phyloP scores from a whole-genome alignment of 2,797 vertebrate genomes.

The Erpetoichthys calabaricus region DNA sequence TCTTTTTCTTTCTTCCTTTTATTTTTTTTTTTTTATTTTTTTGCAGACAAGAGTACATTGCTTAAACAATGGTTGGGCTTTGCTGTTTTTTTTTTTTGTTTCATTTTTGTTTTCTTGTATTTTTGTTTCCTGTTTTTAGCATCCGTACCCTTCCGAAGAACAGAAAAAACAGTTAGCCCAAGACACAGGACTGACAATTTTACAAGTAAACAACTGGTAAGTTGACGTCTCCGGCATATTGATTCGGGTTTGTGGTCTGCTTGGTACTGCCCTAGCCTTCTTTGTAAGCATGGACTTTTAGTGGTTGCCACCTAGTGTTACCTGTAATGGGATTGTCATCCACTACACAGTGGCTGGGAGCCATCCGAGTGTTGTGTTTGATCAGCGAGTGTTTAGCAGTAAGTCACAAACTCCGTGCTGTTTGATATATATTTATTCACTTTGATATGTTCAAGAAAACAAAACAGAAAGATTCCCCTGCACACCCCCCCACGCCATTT shows the following conservation, averaged over 20 bases:
- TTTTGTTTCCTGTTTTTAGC: slow-evolving; percentile 64
- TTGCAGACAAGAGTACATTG: too few relatives aligned
- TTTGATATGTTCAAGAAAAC: slow-evolving; percentile 53
- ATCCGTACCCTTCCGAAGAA: slow-evolving; percentile 98
- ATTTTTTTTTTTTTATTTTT: too few relatives aligned
- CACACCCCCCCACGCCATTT: slow-evolving; percentile 36
- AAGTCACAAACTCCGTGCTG: slow-evolving; percentile 40
- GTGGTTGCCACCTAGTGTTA: too few relatives aligned
- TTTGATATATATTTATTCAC: slow-evolving; percentile 54
- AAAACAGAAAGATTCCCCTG: slow-evolving; percentile 20
- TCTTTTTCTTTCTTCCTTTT: too few relatives aligned
- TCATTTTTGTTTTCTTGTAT: neutral
- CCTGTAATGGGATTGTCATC: too few relatives aligned
- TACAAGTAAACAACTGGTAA: slow-evolving; percentile 99
- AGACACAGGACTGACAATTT: slow-evolving; percentile 98
- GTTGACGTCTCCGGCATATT: slow-evolving; percentile 32
- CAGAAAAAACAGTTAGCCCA: slow-evolving; percentile 99
- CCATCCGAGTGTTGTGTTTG: slow-evolving; percentile 41
- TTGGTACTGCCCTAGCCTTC: neutral
- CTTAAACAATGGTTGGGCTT: too few relatives aligned
- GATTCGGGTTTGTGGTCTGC: slow-evolving; percentile 35
- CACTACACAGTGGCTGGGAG: slow-evolving; percentile 28
- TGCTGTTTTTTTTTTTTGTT: neutral
- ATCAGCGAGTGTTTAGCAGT: slow-evolving; percentile 37
- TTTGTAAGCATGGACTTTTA: too few relatives aligned